These are phyloP conservation scores for Drosophila fungiperda DNA, from an alignment of 2,888 invertebrate species.

Conservation along the genomic window DNA sequence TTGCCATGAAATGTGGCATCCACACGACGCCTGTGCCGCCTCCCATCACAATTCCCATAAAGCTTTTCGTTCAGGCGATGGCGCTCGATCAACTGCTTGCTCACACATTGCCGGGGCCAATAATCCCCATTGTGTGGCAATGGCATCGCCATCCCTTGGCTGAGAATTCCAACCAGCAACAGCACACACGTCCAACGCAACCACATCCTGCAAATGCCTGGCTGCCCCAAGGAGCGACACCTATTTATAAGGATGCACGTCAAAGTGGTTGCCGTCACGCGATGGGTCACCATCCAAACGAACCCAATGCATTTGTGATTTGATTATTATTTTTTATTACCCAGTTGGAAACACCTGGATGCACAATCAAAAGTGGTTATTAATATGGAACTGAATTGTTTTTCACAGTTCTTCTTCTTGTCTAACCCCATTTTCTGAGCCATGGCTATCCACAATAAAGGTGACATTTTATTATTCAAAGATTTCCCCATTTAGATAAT, in stretches of 20 bases:
- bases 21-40: slow-evolving; percentile 80
- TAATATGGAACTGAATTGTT: slow-evolving; percentile 31
- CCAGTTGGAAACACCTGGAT: slow-evolving; percentile 40
- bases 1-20: slow-evolving; percentile 87
- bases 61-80: slow-evolving; percentile 47
- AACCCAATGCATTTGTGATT: slow-evolving; percentile 40
- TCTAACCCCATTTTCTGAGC: neutral
- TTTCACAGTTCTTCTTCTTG: neutral
- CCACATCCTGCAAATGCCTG: slow-evolving; percentile 18
- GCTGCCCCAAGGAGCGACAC: neutral
- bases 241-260: slow-evolving; percentile 24
- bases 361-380: slow-evolving; percentile 16
- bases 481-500: neutral
- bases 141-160: neutral
- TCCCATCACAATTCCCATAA: slow-evolving; percentile 38
- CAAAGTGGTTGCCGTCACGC: slow-evolving; percentile 27
- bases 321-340: slow-evolving; percentile 21
- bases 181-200: slow-evolving; percentile 23
- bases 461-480: neutral
- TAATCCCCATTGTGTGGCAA: neutral
- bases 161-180: slow-evolving; percentile 3
- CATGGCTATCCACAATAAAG: neutral
- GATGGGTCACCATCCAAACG: slow-evolving; percentile 38
- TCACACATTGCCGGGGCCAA: slow-evolving; percentile 40
- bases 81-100: slow-evolving; percentile 46